These are phyloP conservation scores for Collichthys lucidus DNA, from an alignment of 2,113 vertebrate species.

Conservation along the genomic window DNA sequence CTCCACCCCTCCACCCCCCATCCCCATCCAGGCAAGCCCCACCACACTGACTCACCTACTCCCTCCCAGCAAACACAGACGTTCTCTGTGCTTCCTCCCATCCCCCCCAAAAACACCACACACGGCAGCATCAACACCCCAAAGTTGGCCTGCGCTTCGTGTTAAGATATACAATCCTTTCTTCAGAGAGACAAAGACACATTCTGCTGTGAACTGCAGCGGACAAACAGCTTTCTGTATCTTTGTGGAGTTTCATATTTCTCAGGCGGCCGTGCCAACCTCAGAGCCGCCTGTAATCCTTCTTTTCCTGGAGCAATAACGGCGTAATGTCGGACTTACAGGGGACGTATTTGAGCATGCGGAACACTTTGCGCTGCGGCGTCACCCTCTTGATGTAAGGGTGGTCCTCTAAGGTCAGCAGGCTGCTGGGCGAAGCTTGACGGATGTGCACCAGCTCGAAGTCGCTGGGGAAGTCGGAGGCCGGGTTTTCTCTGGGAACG, in stretches of 20 bases:
- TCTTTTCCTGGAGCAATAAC: background rate
- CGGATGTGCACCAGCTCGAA: conserved; percentile 97
- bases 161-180: conserved; percentile 51
- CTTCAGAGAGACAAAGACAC: conserved; percentile 45
- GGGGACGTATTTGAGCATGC: conserved; percentile 90
- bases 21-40: conserved; percentile 25
- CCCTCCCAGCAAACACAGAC: conserved; percentile 61
- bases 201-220: conserved; percentile 22
- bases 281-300: background rate
- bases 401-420: conserved; percentile 92
- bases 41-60: conserved; percentile 60
- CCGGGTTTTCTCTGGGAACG: conserved; percentile 94
- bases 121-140: conserved; percentile 20
- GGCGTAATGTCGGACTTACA: conserved; percentile 84
- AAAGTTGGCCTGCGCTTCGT: conserved; percentile 26
- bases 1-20: background rate
- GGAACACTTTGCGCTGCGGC: conserved; percentile 94
- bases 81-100: conserved; percentile 50
- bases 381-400: conserved; percentile 98
- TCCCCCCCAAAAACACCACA: conserved; percentile 36
- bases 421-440: conserved; percentile 86
- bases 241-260: conserved; percentile 26
- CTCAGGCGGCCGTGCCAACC: background rate
- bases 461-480: conserved; percentile 97
- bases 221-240: conserved; percentile 31